Percentiles rank a stretch among this genome's conserved stretches.
phyloP scores from a whole-genome alignment of 2,797 vertebrate species.

The Podarcis siculus region DNA sequence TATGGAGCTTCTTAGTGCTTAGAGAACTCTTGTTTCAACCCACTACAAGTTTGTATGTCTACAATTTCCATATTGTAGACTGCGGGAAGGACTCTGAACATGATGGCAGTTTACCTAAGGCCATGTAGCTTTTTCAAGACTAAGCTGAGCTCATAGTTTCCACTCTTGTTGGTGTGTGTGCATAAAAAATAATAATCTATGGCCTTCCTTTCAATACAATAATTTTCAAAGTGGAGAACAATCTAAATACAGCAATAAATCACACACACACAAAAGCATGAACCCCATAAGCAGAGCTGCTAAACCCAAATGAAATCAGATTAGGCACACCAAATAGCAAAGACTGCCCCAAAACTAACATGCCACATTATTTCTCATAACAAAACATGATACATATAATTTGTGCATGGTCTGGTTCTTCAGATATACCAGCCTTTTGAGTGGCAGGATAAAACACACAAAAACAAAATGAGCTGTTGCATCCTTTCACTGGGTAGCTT shows the following conservation, averaged over 20 bases:
- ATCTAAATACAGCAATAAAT: neutral
- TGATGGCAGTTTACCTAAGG: neutral
- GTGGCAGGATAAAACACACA: neutral
- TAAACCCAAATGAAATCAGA: neutral
- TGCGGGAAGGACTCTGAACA: neutral
- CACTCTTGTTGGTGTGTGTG: neutral
- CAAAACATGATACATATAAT: neutral
- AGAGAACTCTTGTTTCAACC: neutral
- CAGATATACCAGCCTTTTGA: slow-evolving; percentile 4
- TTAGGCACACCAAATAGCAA: neutral
- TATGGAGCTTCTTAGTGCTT: neutral
- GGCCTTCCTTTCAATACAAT: neutral
- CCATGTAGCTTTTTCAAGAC: neutral
- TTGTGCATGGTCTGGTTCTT: neutral
- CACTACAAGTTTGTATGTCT: neutral
- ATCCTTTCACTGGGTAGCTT: slow-evolving; percentile 18
- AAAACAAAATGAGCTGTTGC: slow-evolving; percentile 17
- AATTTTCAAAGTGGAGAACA: slow-evolving; percentile 1
- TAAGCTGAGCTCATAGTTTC: neutral
- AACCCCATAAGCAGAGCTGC: neutral
- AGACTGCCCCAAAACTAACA: neutral
- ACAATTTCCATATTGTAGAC: neutral
- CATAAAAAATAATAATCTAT: neutral
- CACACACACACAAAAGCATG: neutral
- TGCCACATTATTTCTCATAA: neutral